Base-by-base conservation (phyloP, 2,113 vertebrate species). In the Orientallactaga bullata region DNA sequence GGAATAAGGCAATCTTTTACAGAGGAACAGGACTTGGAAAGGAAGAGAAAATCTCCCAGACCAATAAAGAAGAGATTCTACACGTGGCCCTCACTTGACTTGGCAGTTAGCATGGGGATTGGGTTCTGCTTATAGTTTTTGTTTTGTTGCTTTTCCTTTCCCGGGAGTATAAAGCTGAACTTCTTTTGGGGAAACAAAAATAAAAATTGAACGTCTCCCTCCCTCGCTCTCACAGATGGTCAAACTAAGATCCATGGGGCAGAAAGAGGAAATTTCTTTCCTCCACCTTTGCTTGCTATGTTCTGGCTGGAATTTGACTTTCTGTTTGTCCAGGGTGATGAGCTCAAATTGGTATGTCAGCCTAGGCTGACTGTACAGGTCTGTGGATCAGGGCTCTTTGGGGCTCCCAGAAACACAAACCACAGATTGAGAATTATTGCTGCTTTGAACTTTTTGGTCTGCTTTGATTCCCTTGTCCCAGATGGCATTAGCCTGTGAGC, bases 401-500 rank as follows among this genome's bases (percentile, higher is more conserved):
- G 58, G 71, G 78, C 72, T 96, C 82, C 21, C 92, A 51, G 83
- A 91, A 95, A 88, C 55, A 60, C 30, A 71, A 32, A 88, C 88
- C 66, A 12, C 78, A 93, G 81, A 79, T 12, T 23, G 85, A 93
- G 82, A 94, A 90, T 93, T 92, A 90, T 71, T 94, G 88, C 90
- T 69, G 23, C 32, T 58, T 94, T 96, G 96, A 94, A 94, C 96
- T 93, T 88, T 86, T 47, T 17, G 32, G 83, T 80, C 92, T 90
- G 88, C 95, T 90, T 92, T 93, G 90, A 92, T 94, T 97, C 60
- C 0, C 23, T 93, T 92, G 78, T 92, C 51, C 65, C 72, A 24
- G 7, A 32, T 88, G 84, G 88, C 94, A 79, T 94, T 95, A 94
- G 71, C 90, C 85, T 95, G 35, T 74, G 39, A 86, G 55, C 77